Conservation (phyloP, 2,888 invertebrate genomes). For the Dioctria rufipes region DNA sequence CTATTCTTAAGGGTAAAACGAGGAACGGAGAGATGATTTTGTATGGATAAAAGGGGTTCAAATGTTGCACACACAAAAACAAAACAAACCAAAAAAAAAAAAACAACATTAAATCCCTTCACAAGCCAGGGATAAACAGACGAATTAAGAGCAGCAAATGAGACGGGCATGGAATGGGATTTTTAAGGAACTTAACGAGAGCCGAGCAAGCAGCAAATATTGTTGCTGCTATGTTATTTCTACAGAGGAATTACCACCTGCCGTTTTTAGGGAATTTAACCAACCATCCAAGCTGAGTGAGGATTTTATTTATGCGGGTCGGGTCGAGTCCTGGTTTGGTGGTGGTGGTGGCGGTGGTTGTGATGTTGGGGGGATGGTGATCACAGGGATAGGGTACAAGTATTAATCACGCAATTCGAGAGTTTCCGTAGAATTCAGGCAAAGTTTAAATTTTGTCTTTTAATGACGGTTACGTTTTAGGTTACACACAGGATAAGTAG, state of each 20-base stretch:
- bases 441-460: neutral
- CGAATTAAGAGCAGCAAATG: slow-evolving; percentile 40
- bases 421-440: neutral
- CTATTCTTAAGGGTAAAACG: neutral
- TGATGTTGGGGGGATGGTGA: neutral
- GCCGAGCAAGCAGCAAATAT: neutral
- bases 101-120: neutral
- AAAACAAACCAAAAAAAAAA: too few species aligned
- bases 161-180: slow-evolving; percentile 18
- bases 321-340: neutral
- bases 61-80: slow-evolving; percentile 9
- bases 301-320: neutral
- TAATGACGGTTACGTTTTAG: neutral
- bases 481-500: neutral
- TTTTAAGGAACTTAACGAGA: neutral
- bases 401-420: slow-evolving; percentile 2
- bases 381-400: neutral
- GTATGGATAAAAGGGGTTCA: neutral
- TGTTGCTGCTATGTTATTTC: slow-evolving; percentile 10
- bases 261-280: slow-evolving; percentile 26
- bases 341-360: neutral
- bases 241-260: slow-evolving; percentile 20
- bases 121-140: slow-evolving; percentile 9
- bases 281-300: neutral
- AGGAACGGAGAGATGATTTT: neutral